Conservation (phyloP, 2,797 vertebrate genomes). For the Pitangus sulphuratus region DNA sequence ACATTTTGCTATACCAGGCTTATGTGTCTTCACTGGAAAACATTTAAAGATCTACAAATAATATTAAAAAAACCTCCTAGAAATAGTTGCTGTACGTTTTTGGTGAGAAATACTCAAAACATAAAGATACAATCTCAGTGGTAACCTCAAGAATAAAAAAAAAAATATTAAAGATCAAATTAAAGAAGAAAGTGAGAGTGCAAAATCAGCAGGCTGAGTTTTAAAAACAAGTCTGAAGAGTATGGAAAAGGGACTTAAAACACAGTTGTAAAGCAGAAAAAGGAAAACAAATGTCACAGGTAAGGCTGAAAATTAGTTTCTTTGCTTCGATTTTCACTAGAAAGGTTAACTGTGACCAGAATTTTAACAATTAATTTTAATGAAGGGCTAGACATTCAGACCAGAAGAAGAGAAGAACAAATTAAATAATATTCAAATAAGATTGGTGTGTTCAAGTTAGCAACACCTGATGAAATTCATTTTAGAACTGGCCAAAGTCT, state of each 20-base stretch:
- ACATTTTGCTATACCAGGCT: background rate
- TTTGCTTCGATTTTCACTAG: background rate
- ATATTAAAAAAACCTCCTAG: accelerated
- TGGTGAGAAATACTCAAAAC: background rate
- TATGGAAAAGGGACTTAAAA: background rate
- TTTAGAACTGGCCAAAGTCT: background rate
- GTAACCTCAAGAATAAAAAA: background rate
- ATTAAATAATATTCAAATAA: background rate
- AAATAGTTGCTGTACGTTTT: background rate
- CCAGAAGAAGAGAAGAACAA: background rate
- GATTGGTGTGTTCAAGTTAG: background rate
- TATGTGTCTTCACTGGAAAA: background rate
- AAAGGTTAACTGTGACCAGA: background rate
- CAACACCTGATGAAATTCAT: background rate
- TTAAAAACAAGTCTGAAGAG: background rate
- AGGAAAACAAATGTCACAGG: background rate
- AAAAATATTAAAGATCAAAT: background rate
- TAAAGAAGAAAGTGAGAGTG: background rate
- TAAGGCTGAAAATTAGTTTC: background rate
- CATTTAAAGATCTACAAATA: background rate
- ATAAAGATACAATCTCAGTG: background rate
- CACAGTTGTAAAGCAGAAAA: background rate
- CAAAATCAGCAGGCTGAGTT: background rate
- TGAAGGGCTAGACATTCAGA: background rate
- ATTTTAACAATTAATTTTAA: constrained; percentile 12